These are phyloP conservation scores for Dermatophagoides farinae DNA, from an alignment of 1,140 invertebrate species.

Conservation along the genomic window DNA sequence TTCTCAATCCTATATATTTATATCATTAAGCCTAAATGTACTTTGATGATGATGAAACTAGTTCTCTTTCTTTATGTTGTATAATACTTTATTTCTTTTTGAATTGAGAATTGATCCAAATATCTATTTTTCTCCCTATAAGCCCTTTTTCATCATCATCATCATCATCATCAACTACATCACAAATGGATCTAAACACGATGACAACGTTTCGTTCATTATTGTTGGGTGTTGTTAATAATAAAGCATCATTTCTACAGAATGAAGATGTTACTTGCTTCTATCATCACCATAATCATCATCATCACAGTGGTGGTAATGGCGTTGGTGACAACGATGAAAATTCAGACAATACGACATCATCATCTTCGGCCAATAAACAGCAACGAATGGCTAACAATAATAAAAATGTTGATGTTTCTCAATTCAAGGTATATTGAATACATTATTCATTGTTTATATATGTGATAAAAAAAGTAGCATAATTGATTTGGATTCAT, in stretches of 20 bases:
- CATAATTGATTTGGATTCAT: not conserved
- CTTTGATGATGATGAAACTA: too few relatives aligned
- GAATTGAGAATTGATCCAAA: too few relatives aligned
- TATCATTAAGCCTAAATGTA: too few relatives aligned
- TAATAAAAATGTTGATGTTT: not conserved
- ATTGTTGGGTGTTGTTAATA: not conserved
- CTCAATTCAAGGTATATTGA: not conserved
- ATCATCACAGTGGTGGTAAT: not conserved
- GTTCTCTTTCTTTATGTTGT: too few relatives aligned
- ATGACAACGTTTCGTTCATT: not conserved
- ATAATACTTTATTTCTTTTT: too few relatives aligned
- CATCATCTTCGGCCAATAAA: not conserved
- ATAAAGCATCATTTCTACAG: constrained; percentile 3
- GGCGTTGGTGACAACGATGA: not conserved
- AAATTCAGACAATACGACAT: not conserved
- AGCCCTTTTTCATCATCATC: not conserved
- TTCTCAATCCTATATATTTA: too few relatives aligned
- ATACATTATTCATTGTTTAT: not conserved
- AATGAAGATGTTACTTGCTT: not conserved
- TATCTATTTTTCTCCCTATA: not conserved
- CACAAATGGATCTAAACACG: not conserved
- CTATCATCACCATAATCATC: not conserved
- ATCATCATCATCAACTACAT: not conserved
- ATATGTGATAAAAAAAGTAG: not conserved
- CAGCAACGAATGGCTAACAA: not conserved